Evolutionary conservation across 2,113 vertebrate genomes (phyloP).

Genomic region (Cettia cetti): DNA sequence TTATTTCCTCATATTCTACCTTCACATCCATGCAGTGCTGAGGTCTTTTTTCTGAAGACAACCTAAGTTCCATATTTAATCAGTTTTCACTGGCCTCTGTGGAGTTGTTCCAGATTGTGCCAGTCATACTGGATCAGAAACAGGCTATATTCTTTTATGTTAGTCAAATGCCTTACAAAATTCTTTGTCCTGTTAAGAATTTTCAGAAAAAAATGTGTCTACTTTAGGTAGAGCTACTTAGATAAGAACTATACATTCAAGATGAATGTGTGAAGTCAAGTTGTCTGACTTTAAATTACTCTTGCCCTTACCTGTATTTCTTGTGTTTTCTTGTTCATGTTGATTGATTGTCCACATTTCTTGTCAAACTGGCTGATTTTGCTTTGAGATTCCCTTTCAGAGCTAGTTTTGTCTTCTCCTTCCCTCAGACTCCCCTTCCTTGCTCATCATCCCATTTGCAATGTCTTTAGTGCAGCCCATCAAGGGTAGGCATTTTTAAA

Average conservation of each 20-base stretch:
- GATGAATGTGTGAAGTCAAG: background rate
- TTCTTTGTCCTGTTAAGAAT: background rate
- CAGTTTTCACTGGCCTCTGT: background rate
- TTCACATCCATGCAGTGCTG: background rate
- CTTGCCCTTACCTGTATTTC: background rate
- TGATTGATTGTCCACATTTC: background rate
- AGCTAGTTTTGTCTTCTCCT: background rate
- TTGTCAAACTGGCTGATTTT: background rate
- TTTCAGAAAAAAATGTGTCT: background rate
- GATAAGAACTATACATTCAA: background rate
- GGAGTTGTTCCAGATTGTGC: background rate
- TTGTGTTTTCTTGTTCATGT: background rate
- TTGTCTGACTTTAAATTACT: background rate
- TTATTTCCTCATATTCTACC: background rate
- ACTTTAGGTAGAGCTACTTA: background rate
- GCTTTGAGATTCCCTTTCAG: background rate
- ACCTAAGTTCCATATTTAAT: background rate
- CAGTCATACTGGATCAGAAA: background rate
- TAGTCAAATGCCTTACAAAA: background rate
- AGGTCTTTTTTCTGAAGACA: background rate
- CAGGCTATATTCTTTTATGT: background rate
- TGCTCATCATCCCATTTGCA: background rate
- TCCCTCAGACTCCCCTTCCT: background rate
- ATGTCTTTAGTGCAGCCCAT: background rate
- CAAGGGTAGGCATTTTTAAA: background rate